phyloP scores from a whole-genome alignment of 2,797 vertebrate genomes.

The Agapornis canus region DNA sequence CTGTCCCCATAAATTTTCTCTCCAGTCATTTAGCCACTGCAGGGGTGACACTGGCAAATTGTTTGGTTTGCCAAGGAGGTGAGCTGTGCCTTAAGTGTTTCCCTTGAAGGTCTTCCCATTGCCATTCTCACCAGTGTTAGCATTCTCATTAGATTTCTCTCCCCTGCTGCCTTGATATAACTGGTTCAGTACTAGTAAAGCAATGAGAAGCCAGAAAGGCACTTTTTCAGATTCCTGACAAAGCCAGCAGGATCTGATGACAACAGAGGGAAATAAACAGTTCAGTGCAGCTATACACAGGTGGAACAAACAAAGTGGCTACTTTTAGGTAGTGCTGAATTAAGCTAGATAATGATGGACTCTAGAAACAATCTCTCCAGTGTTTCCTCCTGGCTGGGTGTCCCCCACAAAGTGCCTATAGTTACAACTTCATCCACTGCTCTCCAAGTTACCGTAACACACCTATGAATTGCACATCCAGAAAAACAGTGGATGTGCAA shows the following conservation, averaged over 20 bases:
- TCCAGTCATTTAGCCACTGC: background rate
- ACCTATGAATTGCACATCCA: fast-evolving
- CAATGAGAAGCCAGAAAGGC: background rate
- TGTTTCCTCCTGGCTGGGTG: background rate
- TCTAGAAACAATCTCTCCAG: background rate
- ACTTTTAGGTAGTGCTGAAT: background rate
- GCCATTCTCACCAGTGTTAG: background rate
- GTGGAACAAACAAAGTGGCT: background rate
- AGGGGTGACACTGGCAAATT: background rate
- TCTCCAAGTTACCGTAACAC: background rate
- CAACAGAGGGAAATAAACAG: background rate
- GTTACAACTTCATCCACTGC: background rate
- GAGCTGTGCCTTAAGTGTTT: background rate
- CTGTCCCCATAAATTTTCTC: background rate
- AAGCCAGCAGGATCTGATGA: background rate
- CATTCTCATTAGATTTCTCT: background rate
- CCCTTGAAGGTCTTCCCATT: background rate
- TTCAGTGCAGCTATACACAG: background rate
- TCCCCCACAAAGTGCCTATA: background rate
- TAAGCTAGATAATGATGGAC: background rate
- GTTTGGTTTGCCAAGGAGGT: background rate
- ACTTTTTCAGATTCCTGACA: background rate
- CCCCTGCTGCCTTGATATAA: background rate
- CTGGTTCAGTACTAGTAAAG: background rate
- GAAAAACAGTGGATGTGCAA: background rate